Conservation (phyloP, 2,113 vertebrate species). For the Alaudala cheleensis region DNA sequence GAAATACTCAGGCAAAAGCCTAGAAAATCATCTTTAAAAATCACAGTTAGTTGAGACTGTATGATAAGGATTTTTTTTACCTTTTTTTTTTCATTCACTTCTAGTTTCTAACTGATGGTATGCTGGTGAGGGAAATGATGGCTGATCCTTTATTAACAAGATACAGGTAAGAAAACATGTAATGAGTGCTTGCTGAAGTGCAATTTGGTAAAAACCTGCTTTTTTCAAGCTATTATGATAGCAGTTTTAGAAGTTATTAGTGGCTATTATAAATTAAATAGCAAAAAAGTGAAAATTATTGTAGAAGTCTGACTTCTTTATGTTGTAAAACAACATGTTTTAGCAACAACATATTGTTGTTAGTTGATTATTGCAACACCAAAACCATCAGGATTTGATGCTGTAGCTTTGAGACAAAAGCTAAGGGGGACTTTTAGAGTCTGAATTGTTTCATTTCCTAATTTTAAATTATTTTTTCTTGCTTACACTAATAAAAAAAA, state of each 20-base stretch:
- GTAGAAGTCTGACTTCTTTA: not conserved
- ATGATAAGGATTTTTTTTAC: not conserved
- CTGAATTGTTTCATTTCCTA: not conserved
- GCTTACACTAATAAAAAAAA: not conserved
- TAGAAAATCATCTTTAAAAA: not conserved
- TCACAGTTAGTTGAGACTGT: not conserved
- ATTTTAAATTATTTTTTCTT: not conserved
- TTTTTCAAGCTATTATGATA: not conserved
- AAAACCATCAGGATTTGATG: not conserved
- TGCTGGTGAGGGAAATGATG: conserved; percentile 99
- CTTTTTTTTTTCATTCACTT: not conserved
- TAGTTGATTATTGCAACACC: not conserved
- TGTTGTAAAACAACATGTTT: not conserved
- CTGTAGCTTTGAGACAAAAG: not conserved
- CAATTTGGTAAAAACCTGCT: not conserved
- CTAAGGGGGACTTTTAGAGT: not conserved
- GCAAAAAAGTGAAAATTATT: not conserved
- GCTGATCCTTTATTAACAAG: conserved; percentile 93
- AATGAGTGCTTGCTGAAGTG: not conserved
- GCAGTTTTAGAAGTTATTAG: not conserved
- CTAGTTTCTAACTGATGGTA: conserved; percentile 97
- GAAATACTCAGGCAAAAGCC: not conserved
- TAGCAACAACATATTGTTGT: not conserved
- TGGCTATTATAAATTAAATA: not conserved
- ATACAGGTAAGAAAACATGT: conserved; percentile 83